These are phyloP conservation scores for Hydropsyche betteni DNA, from an alignment of 2,888 invertebrate species.

Conservation along the genomic window DNA sequence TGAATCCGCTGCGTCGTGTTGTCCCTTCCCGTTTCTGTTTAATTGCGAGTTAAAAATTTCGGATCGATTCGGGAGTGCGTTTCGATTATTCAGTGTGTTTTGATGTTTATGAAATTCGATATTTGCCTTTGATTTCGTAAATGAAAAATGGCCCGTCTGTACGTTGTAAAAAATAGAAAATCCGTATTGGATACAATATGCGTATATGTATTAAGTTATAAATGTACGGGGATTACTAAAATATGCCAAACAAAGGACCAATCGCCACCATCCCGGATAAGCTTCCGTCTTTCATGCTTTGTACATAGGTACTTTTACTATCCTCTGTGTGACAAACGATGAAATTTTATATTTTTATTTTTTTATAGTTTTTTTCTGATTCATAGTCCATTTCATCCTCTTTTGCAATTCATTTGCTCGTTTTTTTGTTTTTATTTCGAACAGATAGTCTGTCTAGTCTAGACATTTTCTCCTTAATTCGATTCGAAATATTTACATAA, in stretches of 20 bases:
- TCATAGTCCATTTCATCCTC: constrained; percentile 22
- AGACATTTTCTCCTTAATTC: constrained; percentile 35
- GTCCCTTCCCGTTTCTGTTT: background rate
- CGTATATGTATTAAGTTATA: no score
- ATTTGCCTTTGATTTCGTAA: no score
- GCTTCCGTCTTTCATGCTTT: constrained; percentile 32
- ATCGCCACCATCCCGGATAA: constrained; percentile 22
- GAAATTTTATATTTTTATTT: constrained; percentile 30
- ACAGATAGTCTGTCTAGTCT: constrained; percentile 12
- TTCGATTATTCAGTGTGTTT: background rate
- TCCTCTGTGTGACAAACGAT: constrained; percentile 30
- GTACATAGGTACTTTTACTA: constrained; percentile 11
- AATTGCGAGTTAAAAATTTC: background rate
- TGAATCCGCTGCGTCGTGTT: constrained; percentile 4
- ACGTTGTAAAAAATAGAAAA: no score
- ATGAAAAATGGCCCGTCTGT: no score
- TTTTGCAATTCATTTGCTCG: constrained; percentile 36
- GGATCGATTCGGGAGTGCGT: background rate
- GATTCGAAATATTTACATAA: constrained; percentile 35
- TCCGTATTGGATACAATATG: no score
- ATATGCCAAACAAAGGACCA: constrained; percentile 19
- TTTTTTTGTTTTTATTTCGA: constrained; percentile 18
- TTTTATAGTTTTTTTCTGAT: background rate
- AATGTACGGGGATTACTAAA: background rate
- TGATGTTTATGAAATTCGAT: background rate